Evolutionary conservation across 2,888 invertebrate genomes (phyloP).

Genomic region (Coelopa pilipes): DNA sequence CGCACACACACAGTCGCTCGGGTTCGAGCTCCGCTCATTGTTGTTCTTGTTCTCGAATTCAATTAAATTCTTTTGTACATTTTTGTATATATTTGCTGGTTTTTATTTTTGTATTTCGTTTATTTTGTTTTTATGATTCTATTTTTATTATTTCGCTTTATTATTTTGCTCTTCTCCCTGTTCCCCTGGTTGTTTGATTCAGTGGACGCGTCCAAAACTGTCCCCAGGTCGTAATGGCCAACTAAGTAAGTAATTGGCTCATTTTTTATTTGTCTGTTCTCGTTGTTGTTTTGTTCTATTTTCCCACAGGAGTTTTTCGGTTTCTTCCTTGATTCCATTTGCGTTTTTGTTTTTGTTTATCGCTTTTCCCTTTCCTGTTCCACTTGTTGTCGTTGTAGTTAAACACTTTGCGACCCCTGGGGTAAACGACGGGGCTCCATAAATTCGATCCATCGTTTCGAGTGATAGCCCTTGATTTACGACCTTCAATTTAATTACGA

Average conservation of each 20-base stretch:
- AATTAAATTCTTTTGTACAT: conserved; percentile 29
- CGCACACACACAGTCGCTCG: not conserved
- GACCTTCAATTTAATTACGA: not conserved
- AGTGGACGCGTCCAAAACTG: too few relatives aligned
- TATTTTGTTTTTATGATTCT: too few relatives aligned
- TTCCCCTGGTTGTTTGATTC: too few relatives aligned
- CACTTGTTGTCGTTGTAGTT: not conserved
- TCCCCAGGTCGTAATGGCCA: too few relatives aligned
- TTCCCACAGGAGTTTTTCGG: conserved; percentile 7
- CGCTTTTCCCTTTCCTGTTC: not conserved
- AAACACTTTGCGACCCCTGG: too few relatives aligned
- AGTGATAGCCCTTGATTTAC: not conserved
- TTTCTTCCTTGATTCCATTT: not conserved
- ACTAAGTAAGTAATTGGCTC: too few relatives aligned
- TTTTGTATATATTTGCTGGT: not conserved
- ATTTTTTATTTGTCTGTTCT: not conserved
- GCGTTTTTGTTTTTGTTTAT: not conserved
- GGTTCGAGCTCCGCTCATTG: not conserved
- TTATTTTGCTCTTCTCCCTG: not conserved
- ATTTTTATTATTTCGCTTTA: too few relatives aligned
- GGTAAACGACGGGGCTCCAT: too few relatives aligned
- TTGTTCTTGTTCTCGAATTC: conserved; percentile 4
- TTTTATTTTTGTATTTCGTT: too few relatives aligned
- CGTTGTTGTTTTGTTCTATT: conserved; percentile 15
- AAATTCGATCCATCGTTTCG: not conserved